phyloP scores from a whole-genome alignment of 2,888 invertebrate genomes.

The Laspeyria flexula region DNA sequence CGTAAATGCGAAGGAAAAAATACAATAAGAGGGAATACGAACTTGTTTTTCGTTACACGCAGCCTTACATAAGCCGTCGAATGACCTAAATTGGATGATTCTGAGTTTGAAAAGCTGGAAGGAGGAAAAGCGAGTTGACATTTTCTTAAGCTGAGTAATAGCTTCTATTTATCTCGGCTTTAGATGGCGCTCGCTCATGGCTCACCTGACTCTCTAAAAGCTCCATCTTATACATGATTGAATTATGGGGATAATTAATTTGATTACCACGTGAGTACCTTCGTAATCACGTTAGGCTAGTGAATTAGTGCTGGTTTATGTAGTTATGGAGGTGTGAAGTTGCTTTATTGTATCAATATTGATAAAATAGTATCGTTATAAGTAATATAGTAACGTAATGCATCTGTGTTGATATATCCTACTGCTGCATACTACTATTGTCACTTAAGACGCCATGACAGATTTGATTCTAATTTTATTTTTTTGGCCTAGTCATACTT shows the following conservation, averaged over 20 bases:
- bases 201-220: constrained; percentile 45
- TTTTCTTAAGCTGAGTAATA: constrained; percentile 43
- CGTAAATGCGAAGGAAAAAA: background rate
- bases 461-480: too few relatives aligned
- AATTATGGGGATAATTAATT: constrained; percentile 49
- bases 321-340: background rate
- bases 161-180: constrained; percentile 39
- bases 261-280: constrained; percentile 28
- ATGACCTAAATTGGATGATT: constrained; percentile 38
- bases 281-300: constrained; percentile 17
- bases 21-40: constrained; percentile 6
- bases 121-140: constrained; percentile 35
- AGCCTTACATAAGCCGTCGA: constrained; percentile 21
- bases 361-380: too few relatives aligned
- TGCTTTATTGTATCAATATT: too few relatives aligned
- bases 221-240: constrained; percentile 36
- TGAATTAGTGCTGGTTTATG: constrained; percentile 11
- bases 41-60: constrained; percentile 11
- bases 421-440: too few relatives aligned
- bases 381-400: too few relatives aligned
- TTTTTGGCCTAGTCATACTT: too few relatives aligned
- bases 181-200: constrained; percentile 26
- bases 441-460: too few relatives aligned
- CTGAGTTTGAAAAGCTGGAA: constrained; percentile 34
- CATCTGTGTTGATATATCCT: too few relatives aligned